Evolutionary conservation across 1,140 invertebrate species (phyloP).

Genomic region (Drepana arcuata): DNA sequence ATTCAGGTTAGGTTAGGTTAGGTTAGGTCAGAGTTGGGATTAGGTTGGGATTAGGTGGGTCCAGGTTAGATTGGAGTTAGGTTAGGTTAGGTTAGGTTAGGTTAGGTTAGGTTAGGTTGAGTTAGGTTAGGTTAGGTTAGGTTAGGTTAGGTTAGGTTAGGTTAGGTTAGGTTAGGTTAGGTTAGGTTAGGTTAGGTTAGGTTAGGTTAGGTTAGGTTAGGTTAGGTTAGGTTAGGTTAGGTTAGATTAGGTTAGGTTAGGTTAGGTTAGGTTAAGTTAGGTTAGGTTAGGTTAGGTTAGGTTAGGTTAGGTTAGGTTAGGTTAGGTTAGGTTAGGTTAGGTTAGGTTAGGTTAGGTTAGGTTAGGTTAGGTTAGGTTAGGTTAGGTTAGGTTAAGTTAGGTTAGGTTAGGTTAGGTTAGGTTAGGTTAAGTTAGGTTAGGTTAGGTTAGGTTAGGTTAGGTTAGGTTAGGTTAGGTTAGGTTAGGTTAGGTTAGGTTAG

Average conservation of each 20-base stretch:
- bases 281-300: conserved; percentile 38
- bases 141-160: conserved; percentile 10
- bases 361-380: conserved; percentile 38
- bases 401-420: conserved; percentile 15
- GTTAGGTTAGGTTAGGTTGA: conserved; percentile 10
- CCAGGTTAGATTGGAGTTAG: conserved; percentile 1
- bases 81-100: conserved; percentile 7
- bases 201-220: conserved; percentile 12
- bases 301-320: conserved; percentile 41
- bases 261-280: conserved; percentile 22
- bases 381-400: conserved; percentile 23
- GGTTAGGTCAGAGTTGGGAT: too few species aligned
- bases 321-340: conserved; percentile 36
- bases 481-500: conserved; percentile 25
- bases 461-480: conserved; percentile 22
- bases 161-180: conserved; percentile 10
- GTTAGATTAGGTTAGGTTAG: conserved; percentile 9
- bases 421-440: conserved; percentile 17
- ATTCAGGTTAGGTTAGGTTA: conserved; percentile 11
- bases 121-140: conserved; percentile 11
- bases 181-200: conserved; percentile 7
- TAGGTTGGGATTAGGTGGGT: conserved; percentile 1
- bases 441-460: conserved; percentile 21
- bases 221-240: conserved; percentile 15
- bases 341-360: conserved; percentile 29